Conservation (phyloP, 2,888 invertebrate genomes). For the Dioctria rufipes region DNA sequence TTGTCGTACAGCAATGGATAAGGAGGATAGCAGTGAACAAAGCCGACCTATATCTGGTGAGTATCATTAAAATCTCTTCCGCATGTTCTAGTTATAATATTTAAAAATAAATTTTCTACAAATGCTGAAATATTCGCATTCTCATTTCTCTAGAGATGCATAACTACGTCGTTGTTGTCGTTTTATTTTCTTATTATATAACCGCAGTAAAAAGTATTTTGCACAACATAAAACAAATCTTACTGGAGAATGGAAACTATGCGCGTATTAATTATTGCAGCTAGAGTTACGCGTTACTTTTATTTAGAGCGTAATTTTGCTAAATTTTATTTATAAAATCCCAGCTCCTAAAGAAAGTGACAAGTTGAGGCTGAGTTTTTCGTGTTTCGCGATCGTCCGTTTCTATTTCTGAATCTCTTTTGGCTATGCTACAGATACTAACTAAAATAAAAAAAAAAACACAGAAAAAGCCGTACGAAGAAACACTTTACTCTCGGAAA, state of each 20-base stretch:
- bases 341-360: slow-evolving; percentile 52
- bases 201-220: no score
- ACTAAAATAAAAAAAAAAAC: slow-evolving; percentile 34
- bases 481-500: slow-evolving; percentile 35
- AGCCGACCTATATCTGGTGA: slow-evolving; percentile 38
- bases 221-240: neutral
- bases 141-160: slow-evolving; percentile 17
- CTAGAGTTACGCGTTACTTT: neutral
- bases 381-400: slow-evolving; percentile 40
- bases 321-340: slow-evolving; percentile 50
- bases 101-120: slow-evolving; percentile 43
- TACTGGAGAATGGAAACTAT: slow-evolving; percentile 8
- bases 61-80: slow-evolving; percentile 7
- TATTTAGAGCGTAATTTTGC: slow-evolving; percentile 44
- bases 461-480: slow-evolving; percentile 14
- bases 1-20: slow-evolving; percentile 1
- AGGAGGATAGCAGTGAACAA: slow-evolving; percentile 2
- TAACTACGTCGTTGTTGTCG: neutral
- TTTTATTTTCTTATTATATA: neutral
- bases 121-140: slow-evolving; percentile 28
- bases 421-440: slow-evolving; percentile 26
- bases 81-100: neutral
- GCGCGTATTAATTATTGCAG: no score
- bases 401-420: slow-evolving; percentile 49
- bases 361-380: slow-evolving; percentile 48